phyloP scores from a whole-genome alignment of 2,888 invertebrate genomes.

The Orgyia antiqua region DNA sequence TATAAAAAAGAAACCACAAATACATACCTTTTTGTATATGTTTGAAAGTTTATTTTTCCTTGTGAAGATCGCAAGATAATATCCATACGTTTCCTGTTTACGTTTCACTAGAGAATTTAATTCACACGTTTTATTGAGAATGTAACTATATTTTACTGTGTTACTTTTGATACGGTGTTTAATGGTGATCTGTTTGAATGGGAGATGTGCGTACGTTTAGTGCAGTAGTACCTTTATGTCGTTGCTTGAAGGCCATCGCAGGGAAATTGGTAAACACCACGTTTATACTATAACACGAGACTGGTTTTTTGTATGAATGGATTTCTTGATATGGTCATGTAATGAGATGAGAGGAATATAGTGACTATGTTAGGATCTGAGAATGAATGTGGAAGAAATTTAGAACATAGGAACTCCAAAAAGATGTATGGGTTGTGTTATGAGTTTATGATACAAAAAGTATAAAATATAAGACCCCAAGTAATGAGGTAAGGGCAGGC shows the following conservation, averaged over 20 bases:
- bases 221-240: not conserved
- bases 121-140: constrained; percentile 21
- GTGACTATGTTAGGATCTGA: no score
- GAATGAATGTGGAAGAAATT: no score
- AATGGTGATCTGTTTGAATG: constrained; percentile 16
- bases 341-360: no score
- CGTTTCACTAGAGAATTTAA: constrained; percentile 6
- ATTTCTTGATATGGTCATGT: no score
- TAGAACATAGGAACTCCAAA: no score
- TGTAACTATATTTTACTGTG: constrained; percentile 20
- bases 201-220: not conserved
- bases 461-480: no score
- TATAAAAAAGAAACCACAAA: not conserved
- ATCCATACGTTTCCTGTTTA: constrained; percentile 7
- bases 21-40: not conserved
- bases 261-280: no score
- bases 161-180: constrained; percentile 23
- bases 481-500: no score
- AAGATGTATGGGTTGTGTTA: no score
- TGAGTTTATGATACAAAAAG: no score
- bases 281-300: no score
- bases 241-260: not conserved
- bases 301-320: no score
- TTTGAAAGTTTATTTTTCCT: not conserved
- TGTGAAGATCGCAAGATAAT: not conserved